Evolutionary conservation across 2,113 vertebrate species (phyloP).

Genomic region (Sarotherodon lohbergeri): DNA sequence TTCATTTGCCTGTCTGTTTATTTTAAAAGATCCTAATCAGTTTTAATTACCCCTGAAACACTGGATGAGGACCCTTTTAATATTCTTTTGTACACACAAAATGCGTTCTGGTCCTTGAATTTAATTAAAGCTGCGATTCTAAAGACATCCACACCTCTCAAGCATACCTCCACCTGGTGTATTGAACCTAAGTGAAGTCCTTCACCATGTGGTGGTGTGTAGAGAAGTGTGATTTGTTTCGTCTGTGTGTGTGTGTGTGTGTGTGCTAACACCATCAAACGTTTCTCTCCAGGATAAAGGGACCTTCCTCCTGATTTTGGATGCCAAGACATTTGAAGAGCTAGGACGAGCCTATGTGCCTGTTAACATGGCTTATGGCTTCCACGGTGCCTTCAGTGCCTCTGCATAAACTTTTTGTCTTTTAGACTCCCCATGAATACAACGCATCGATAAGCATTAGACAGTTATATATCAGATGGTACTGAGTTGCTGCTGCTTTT

Average conservation of each 20-base stretch:
- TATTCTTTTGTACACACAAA: background rate
- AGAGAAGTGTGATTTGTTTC: background rate
- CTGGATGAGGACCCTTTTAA: background rate
- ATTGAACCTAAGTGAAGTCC: background rate
- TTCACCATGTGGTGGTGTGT: background rate
- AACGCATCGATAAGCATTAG: background rate
- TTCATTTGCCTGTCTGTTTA: background rate
- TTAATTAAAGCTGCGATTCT: background rate
- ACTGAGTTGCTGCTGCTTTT: background rate
- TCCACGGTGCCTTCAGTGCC: slow-evolving; percentile 84
- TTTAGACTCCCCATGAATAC: background rate
- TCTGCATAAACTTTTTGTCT: background rate
- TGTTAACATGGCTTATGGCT: slow-evolving; percentile 85
- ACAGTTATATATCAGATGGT: slow-evolving; percentile 4
- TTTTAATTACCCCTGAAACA: background rate
- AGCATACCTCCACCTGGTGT: background rate
- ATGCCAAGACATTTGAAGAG: slow-evolving; percentile 85
- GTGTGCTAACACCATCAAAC: background rate
- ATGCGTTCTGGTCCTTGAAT: background rate
- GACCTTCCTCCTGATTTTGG: slow-evolving; percentile 86
- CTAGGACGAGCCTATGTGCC: slow-evolving; percentile 84
- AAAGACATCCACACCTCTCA: background rate
- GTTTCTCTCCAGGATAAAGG: slow-evolving; percentile 75
- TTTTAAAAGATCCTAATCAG: background rate
- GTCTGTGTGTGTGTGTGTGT: background rate